Evolutionary conservation across 2,888 invertebrate species (phyloP).

Genomic region (Physocephala rufipes): DNA sequence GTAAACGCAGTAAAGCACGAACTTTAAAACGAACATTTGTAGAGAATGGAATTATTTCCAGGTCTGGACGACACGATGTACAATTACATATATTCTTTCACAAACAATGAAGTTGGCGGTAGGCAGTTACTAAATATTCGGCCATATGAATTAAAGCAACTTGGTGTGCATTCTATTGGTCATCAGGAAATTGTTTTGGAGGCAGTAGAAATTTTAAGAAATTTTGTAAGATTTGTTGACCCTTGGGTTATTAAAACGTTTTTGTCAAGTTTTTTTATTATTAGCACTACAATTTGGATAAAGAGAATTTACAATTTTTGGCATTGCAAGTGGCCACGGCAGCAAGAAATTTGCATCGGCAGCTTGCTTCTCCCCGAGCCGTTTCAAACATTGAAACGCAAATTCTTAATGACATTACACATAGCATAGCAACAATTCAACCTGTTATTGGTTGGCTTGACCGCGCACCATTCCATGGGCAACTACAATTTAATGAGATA

Average conservation of each 20-base stretch:
- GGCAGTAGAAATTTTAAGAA: conserved; percentile 88
- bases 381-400: conserved; percentile 77
- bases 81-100: conserved; percentile 82
- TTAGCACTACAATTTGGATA: conserved; percentile 89
- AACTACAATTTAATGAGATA: conserved; percentile 73
- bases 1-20: conserved; percentile 65
- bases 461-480: conserved; percentile 67
- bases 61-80: conserved; percentile 71
- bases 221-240: conserved; percentile 75
- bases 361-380: conserved; percentile 70
- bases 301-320: conserved; percentile 90
- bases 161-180: conserved; percentile 86
- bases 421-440: conserved; percentile 84
- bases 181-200: conserved; percentile 94
- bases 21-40: conserved; percentile 4
- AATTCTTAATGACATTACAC: conserved; percentile 85
- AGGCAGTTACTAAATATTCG: conserved; percentile 81
- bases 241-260: neutral
- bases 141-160: conserved; percentile 86
- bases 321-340: conserved; percentile 85
- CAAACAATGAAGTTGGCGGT: conserved; percentile 83
- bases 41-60: conserved; percentile 42
- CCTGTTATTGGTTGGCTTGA: conserved; percentile 92
- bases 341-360: conserved; percentile 80
- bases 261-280: no score